Conservation (phyloP, 2,113 vertebrate genomes). For the Corythaixoides concolor region DNA sequence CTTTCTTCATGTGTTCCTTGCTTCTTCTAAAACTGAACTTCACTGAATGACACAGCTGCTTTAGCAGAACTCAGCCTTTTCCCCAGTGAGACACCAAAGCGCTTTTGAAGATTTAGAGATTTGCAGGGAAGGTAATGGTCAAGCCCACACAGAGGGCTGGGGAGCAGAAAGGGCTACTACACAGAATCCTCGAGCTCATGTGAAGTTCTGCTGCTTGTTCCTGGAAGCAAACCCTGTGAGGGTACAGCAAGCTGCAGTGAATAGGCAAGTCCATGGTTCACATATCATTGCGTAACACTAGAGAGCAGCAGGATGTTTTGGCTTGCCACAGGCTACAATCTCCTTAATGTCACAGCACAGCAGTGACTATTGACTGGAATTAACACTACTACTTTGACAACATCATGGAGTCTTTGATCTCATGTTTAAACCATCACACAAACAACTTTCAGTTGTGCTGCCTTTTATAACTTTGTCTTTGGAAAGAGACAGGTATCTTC, state of each 20-base stretch:
- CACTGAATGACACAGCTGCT: fast-evolving
- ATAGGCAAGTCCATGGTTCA: background rate
- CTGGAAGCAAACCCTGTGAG: background rate
- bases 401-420: background rate
- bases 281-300: background rate
- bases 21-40: background rate
- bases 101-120: background rate
- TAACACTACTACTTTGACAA: background rate
- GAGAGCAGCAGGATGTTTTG: background rate
- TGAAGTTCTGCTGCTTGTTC: background rate
- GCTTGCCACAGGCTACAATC: background rate
- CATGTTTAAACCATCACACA: background rate
- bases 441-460: background rate
- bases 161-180: background rate
- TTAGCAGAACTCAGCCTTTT: background rate
- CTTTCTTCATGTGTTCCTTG: background rate
- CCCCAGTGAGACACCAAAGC: background rate
- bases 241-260: background rate
- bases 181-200: background rate
- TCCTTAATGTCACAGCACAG: background rate
- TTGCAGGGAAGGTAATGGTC: background rate
- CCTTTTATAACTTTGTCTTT: background rate
- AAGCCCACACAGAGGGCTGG: background rate
- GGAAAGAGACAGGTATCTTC: background rate
- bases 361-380: background rate